phyloP scores from a whole-genome alignment of 1,140 invertebrate species.

The Drosophila pectinifera region DNA sequence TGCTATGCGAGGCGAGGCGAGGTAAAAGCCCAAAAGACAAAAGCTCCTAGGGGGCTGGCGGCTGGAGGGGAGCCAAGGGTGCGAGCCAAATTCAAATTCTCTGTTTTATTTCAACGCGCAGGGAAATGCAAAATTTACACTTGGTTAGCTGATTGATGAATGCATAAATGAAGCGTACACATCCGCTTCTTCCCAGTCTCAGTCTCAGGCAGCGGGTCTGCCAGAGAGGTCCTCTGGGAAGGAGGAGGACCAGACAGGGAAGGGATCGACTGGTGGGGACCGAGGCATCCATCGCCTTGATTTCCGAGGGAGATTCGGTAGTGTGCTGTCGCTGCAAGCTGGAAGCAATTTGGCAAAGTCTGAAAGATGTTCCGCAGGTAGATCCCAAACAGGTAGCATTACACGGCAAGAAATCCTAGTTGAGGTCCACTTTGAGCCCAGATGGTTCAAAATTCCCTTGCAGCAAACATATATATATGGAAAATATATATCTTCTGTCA shows the following conservation, averaged over 20 bases:
- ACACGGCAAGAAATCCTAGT: constrained; percentile 3
- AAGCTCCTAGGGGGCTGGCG: constrained; percentile 42
- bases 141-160: constrained; percentile 85
- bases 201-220: constrained; percentile 11
- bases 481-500: too few relatives aligned
- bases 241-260: not conserved
- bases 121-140: constrained; percentile 83
- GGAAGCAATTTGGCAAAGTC: constrained; percentile 63
- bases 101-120: constrained; percentile 78
- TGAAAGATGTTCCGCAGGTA: constrained; percentile 33
- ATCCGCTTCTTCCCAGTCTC: constrained; percentile 75
- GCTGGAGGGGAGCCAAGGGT: not conserved
- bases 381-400: constrained; percentile 34
- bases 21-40: constrained; percentile 73
- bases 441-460: not conserved
- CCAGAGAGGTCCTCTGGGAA: constrained; percentile 1
- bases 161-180: constrained; percentile 84
- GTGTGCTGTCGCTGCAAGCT: constrained; percentile 53
- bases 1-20: constrained; percentile 16
- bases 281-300: constrained; percentile 31
- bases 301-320: constrained; percentile 9
- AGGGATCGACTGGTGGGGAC: constrained; percentile 1
- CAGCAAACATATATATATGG: too few relatives aligned
- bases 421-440: too few relatives aligned
- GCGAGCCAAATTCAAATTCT: constrained; percentile 72